Evolutionary conservation across 2,113 vertebrate genomes (phyloP).

Genomic region (Labeo catla): DNA sequence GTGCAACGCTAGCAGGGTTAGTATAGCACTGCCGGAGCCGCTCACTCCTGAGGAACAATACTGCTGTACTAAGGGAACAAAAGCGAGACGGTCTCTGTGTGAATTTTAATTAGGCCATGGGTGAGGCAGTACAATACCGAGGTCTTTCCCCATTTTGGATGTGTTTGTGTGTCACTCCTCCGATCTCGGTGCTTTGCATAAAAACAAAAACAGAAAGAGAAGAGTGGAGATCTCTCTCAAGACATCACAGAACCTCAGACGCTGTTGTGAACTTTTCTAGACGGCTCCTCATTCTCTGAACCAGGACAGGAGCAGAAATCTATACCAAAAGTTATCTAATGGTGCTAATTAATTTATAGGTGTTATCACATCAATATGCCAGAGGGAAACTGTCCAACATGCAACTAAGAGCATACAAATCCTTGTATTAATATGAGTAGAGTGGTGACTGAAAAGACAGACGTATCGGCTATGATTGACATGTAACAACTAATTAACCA

Average conservation of each 20-base stretch:
- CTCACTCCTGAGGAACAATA: slow-evolving; percentile 73
- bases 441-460: background rate
- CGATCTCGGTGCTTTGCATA: slow-evolving; percentile 64
- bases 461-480: background rate
- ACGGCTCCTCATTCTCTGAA: background rate
- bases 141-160: slow-evolving; percentile 69
- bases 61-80: slow-evolving; percentile 72
- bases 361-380: background rate
- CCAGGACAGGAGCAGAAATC: background rate
- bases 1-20: slow-evolving; percentile 65
- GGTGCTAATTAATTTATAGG: background rate
- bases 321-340: background rate
- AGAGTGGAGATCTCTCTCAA: slow-evolving; percentile 10
- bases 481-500: background rate
- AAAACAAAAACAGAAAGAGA: slow-evolving; percentile 67
- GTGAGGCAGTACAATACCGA: slow-evolving; percentile 73
- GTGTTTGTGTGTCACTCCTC: slow-evolving; percentile 69
- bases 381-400: background rate
- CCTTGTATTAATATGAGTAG: background rate
- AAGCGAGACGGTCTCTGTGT: slow-evolving; percentile 68
- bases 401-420: background rate
- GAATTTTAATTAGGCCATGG: slow-evolving; percentile 76
- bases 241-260: background rate
- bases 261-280: background rate
- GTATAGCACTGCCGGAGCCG: slow-evolving; percentile 68